Evolutionary conservation across 2,113 vertebrate species (phyloP), one percentile per base, ranked within the genome.

Genomic region (Brachyhypopomus gauderio): DNA sequence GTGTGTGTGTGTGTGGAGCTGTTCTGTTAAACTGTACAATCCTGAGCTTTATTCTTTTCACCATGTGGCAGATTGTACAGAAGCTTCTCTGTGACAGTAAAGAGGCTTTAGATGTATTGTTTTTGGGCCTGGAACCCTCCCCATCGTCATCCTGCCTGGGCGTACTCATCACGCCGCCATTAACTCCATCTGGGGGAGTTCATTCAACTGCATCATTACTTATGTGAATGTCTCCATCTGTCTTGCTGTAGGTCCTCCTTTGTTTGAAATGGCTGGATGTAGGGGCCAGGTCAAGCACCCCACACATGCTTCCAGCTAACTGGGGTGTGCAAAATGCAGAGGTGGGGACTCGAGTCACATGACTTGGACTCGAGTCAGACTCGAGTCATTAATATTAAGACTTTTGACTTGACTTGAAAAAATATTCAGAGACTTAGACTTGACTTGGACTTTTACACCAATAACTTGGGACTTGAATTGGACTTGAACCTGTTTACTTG

Each of bases 1-100:
- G 71, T n/a, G n/a, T n/a, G 81, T 77, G 85, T 81, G 73, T 70
- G 55, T 81, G 75, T 77, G 71, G 72, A 88, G 84, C 85, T 85
- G 78, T 75, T 69, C 56, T 60, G 70, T 34, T 64, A 77, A 86
- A 59, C 75, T 70, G 52, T 48, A 0, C 71, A 69, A 55, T 66
- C 48, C 77, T 78, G 78, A 84, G 45, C 23, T 81, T 79, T 83
- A 83, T 80, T 79, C 77, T 76, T 67, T 77, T 23, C 73, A 22
- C 58, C 60, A 20, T 20, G 16, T 27, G 64, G 34, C 64, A 36
- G 30, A 20, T 36, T 16, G 27, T 67, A 34, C 64, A 2, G 27
- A 36, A 19, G 64, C 45, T 52, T 52, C 45, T 52, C 45, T 14
- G 45, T 52, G 62, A 63, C 60, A 25, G 25, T n/a, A 63, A 63